Conservation (phyloP, 2,113 vertebrate genomes). For the Halichoeres trimaculatus region DNA sequence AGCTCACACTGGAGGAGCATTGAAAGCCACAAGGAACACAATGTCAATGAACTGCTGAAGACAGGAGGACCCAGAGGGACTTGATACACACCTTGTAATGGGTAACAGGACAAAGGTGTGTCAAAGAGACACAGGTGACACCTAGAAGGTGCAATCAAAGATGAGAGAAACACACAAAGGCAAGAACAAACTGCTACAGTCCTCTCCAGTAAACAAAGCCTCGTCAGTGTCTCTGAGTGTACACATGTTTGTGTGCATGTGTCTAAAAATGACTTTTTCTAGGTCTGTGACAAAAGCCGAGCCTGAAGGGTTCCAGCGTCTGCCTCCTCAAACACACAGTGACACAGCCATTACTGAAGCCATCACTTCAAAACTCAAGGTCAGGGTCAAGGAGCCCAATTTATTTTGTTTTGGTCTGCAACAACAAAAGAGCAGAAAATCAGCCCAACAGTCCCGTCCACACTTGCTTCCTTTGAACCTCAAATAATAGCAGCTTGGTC, state of each 20-base stretch:
- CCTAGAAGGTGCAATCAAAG: too few species aligned
- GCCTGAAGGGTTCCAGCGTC: constrained; percentile 22
- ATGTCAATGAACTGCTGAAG: too few species aligned
- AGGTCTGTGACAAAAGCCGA: background rate
- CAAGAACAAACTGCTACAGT: constrained; percentile 19
- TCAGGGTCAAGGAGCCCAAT: constrained; percentile 38
- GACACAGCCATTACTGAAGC: constrained; percentile 36
- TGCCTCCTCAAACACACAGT: constrained; percentile 38
- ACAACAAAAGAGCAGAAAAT: background rate
- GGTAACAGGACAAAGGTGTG: too few species aligned
- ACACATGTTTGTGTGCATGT: constrained; percentile 4
- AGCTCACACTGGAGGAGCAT: too few species aligned
- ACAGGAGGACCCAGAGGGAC: too few species aligned
- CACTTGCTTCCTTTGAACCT: background rate
- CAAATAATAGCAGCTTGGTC: background rate
- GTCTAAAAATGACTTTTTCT: constrained; percentile 26
- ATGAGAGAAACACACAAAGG: too few species aligned
- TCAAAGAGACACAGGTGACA: too few species aligned
- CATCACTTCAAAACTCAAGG: constrained; percentile 33
- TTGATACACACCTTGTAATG: too few species aligned
- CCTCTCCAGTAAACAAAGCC: background rate
- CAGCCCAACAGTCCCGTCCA: background rate
- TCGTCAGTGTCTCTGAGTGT: background rate
- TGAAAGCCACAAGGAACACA: too few species aligned
- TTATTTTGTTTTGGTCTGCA: background rate